Percentiles rank a stretch among this genome's conserved stretches.
Conservation (phyloP, 2,888 invertebrate genomes). For the Ischnus inquisitorius region DNA sequence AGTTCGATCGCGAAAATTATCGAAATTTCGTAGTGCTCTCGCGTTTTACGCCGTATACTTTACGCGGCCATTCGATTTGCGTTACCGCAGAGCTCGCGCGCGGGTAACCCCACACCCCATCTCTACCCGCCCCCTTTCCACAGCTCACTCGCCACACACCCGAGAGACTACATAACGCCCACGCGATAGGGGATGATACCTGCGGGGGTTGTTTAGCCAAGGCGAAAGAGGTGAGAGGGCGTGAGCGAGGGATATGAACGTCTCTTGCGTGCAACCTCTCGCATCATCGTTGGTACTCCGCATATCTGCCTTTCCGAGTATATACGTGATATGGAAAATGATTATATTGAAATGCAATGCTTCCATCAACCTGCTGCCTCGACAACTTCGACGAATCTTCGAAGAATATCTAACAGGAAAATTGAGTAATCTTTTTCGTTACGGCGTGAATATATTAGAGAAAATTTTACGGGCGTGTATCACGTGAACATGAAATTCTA, state of each 20-base stretch:
- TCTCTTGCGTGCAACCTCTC: constrained; percentile 42
- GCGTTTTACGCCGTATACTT: constrained; percentile 66
- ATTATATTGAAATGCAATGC: constrained; percentile 57
- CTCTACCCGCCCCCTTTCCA: neutral
- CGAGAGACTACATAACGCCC: constrained; percentile 49
- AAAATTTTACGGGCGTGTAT: constrained; percentile 13
- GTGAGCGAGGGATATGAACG: constrained; percentile 12
- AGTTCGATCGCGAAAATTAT: constrained; percentile 75
- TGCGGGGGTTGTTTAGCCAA: constrained; percentile 43
- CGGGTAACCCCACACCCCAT: constrained; percentile 20
- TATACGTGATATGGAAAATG: constrained; percentile 37
- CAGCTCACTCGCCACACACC: constrained; percentile 22
- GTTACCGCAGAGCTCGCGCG: constrained; percentile 57
- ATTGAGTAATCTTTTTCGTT: constrained; percentile 21
- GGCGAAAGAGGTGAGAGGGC: neutral
- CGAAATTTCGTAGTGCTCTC: constrained; percentile 71
- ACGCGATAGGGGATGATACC: constrained; percentile 58
- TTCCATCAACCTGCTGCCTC: neutral
- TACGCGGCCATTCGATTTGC: constrained; percentile 68
- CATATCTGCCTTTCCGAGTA: neutral
- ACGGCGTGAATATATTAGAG: neutral
- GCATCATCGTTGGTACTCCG: neutral
- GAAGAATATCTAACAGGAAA: neutral
- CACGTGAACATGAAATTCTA: neutral
- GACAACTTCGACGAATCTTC: constrained; percentile 2